phyloP scores from a whole-genome alignment of 2,113 vertebrate species.

The Maccullochella peelii region DNA sequence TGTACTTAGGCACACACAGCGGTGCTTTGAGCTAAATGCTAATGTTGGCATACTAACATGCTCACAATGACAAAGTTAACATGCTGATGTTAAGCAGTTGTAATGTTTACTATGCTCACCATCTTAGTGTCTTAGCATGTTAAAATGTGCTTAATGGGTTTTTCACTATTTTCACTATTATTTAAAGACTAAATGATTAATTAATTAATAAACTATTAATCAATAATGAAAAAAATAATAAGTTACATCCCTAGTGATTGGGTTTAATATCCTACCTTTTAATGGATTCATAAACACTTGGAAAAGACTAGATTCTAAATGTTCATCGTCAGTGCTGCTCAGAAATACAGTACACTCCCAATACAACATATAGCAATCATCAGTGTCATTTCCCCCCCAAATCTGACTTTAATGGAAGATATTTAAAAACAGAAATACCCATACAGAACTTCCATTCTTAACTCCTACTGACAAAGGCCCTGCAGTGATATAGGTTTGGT shows the following conservation, averaged over 20 bases:
- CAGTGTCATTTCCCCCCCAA: background rate
- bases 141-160: background rate
- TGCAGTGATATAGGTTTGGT: conserved; percentile 34
- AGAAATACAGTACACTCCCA: background rate
- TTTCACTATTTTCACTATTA: background rate
- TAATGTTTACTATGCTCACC: background rate
- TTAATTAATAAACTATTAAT: background rate
- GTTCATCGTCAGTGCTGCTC: background rate
- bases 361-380: background rate
- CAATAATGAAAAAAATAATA: background rate
- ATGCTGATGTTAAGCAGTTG: background rate
- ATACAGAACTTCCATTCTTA: conserved; percentile 2
- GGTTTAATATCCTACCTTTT: background rate
- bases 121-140: background rate
- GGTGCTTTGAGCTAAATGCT: background rate
- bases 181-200: background rate
- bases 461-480: conserved; percentile 15
- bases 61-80: background rate
- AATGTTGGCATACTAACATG: background rate
- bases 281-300: too few relatives aligned
- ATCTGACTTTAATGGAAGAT: background rate
- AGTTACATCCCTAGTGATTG: background rate
- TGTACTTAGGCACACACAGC: background rate
- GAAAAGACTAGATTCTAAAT: too few relatives aligned
- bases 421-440: conserved; percentile 8